Evolutionary conservation across 2,113 vertebrate genomes (phyloP).

Genomic region (Cacatua alba): DNA sequence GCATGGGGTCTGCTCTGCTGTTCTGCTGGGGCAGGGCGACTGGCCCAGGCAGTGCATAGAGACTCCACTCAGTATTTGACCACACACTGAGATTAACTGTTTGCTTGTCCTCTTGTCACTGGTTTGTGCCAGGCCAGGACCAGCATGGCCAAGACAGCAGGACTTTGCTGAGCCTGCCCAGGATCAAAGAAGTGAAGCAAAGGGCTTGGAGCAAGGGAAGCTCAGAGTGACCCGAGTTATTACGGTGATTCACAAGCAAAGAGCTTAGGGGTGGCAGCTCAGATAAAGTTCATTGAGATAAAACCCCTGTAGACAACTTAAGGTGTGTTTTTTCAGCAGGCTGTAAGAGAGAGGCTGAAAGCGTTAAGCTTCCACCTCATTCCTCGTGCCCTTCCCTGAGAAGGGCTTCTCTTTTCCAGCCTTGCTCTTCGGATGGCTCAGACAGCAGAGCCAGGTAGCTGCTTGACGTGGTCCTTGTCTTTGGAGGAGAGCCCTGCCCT

Average conservation of each 20-base stretch:
- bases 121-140: background rate
- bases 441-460: background rate
- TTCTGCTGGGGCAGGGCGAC: background rate
- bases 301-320: background rate
- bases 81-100: accelerated
- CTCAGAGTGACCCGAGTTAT: accelerated
- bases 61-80: too few species aligned
- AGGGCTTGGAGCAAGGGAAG: background rate
- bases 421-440: background rate
- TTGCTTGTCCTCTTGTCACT: background rate
- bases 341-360: background rate
- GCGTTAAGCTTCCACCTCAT: background rate
- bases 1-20: background rate
- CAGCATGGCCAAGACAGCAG: background rate
- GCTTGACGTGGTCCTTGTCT: too few species aligned
- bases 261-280: background rate
- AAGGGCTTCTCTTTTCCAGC: background rate
- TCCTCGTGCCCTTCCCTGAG: background rate
- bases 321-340: background rate
- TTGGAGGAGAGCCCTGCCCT: background rate
- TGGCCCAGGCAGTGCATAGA: accelerated
- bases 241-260: background rate
- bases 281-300: background rate
- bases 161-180: background rate
- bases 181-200: background rate